Evolutionary conservation across 2,888 invertebrate genomes (phyloP).

Genomic region (Abrostola tripartita): DNA sequence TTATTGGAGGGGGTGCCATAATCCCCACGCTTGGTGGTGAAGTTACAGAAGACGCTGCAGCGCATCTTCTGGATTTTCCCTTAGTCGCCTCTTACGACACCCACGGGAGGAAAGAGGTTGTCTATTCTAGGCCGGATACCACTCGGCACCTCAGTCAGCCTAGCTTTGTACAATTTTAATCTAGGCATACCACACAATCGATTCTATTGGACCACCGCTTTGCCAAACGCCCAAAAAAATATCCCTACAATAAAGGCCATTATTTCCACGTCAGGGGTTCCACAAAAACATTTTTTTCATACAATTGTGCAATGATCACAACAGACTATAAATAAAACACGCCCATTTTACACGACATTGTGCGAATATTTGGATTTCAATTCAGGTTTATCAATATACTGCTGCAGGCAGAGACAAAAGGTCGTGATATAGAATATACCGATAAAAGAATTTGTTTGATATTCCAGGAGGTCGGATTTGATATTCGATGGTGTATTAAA

Average conservation of each 20-base stretch:
- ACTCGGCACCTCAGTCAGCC: too few relatives aligned
- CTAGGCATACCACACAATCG: constrained; percentile 28
- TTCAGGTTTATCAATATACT: constrained; percentile 56
- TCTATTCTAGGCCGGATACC: too few relatives aligned
- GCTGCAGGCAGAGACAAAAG: constrained; percentile 57
- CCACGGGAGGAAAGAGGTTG: too few relatives aligned
- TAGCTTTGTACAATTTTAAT: constrained; percentile 9
- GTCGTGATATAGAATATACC: constrained; percentile 31
- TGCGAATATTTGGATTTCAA: constrained; percentile 49
- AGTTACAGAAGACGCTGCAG: too few relatives aligned
- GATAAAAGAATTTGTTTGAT: constrained; percentile 34
- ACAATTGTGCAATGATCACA: constrained; percentile 79
- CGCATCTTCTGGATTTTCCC: too few relatives aligned
- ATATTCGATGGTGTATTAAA: not conserved
- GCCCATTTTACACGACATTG: constrained; percentile 69
- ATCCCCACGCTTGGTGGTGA: too few relatives aligned
- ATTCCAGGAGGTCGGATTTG: not conserved
- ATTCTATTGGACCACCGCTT: constrained; percentile 42
- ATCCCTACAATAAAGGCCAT: constrained; percentile 60
- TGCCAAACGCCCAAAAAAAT: constrained; percentile 53
- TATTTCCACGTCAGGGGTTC: constrained; percentile 64
- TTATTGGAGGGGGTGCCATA: too few relatives aligned
- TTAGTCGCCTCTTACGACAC: too few relatives aligned
- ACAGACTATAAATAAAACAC: constrained; percentile 82
- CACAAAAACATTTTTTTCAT: constrained; percentile 64